A percentile compares a stretch with the other conserved stretches of the same genome.
Conservation (phyloP, 2,113 vertebrate species). For the Uria lomvia region DNA sequence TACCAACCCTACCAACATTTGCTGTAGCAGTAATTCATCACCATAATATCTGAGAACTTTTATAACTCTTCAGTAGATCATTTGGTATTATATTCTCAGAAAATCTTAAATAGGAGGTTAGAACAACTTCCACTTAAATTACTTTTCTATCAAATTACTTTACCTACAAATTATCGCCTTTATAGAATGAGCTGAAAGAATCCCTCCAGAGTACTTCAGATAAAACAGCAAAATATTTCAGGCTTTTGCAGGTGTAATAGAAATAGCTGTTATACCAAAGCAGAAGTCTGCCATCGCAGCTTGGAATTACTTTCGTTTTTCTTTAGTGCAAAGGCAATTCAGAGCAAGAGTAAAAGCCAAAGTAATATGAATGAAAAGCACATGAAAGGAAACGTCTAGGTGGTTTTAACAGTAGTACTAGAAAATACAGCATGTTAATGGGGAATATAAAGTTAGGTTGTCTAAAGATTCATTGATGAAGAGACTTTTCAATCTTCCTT, state of each 20-base stretch:
- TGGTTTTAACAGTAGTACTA: background rate
- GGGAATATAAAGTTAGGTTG: background rate
- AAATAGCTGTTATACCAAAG: background rate
- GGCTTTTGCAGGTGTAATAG: background rate
- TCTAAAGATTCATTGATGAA: background rate
- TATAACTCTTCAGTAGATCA: background rate
- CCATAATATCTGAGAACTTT: background rate
- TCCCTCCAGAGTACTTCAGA: background rate
- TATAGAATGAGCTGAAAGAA: background rate
- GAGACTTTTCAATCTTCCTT: background rate
- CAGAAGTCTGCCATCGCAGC: background rate
- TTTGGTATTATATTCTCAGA: background rate
- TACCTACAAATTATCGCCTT: background rate
- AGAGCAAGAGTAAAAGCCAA: background rate
- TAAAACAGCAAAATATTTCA: background rate
- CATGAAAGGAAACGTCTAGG: background rate
- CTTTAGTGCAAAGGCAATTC: background rate
- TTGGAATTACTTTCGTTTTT: background rate
- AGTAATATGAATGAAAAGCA: background rate
- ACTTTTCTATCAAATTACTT: background rate
- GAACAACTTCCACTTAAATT: background rate
- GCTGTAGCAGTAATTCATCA: background rate
- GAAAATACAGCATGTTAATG: background rate
- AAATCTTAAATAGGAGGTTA: background rate
- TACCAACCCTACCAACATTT: background rate